Percentiles rank a stretch among this genome's conserved stretches.
phyloP scores from a whole-genome alignment of 2,113 vertebrate genomes.

The Tenebrosternarchus preto region DNA sequence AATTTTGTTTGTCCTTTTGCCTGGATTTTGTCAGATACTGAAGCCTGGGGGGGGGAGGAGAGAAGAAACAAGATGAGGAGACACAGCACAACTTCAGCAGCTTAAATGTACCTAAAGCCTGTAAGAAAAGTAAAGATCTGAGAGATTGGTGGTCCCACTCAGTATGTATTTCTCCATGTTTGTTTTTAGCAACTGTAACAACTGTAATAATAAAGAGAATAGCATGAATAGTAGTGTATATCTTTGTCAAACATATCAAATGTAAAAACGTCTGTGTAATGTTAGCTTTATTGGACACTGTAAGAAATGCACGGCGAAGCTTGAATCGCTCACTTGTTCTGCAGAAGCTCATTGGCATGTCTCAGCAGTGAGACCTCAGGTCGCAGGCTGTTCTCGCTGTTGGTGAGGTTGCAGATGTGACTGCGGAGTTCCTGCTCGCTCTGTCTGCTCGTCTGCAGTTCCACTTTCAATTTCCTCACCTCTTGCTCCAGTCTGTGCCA shows the following conservation, averaged over 20 bases:
- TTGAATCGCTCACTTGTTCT: slow-evolving; percentile 76
- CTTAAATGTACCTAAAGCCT: not conserved
- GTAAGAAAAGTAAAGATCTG: not conserved
- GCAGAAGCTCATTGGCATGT: slow-evolving; percentile 79
- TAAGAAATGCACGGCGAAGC: not conserved
- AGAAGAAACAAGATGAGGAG: not conserved
- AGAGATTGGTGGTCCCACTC: not conserved
- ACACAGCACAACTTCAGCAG: not conserved
- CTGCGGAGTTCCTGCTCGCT: slow-evolving; percentile 77
- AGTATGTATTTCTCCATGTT: not conserved
- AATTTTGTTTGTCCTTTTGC: slow-evolving; percentile 80
- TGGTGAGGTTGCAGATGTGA: slow-evolving; percentile 78
- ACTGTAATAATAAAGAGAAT: not conserved
- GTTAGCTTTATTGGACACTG: not conserved
- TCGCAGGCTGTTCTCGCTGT: slow-evolving; percentile 79
- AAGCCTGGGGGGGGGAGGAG: slow-evolving; percentile 66
- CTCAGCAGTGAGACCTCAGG: slow-evolving; percentile 77
- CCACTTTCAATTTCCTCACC: slow-evolving; percentile 70
- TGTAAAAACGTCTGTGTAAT: too few relatives aligned
- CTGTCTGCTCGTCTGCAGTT: slow-evolving; percentile 77
- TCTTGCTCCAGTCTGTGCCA: slow-evolving; percentile 75
- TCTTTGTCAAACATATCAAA: too few relatives aligned
- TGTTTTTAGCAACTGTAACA: not conserved
- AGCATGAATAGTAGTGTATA: too few relatives aligned
- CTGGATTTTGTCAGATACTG: slow-evolving; percentile 77